These are phyloP conservation scores for Trichomycterus rosablanca DNA, from an alignment of 2,113 vertebrate genomes.

Conservation along the genomic window DNA sequence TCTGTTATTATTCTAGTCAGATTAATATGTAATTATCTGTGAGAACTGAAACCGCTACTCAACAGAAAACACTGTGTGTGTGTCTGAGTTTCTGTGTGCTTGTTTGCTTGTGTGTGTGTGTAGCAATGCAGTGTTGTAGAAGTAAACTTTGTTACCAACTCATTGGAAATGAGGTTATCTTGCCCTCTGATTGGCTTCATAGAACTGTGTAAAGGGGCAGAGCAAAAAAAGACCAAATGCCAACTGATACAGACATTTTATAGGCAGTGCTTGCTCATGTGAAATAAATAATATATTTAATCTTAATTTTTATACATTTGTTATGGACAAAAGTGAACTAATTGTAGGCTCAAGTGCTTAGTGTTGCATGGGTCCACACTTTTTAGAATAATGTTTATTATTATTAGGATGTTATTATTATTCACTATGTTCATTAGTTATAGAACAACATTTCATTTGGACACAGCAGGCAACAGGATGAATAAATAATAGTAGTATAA, in stretches of 20 bases:
- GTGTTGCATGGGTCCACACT: no score
- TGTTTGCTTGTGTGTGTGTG: not conserved
- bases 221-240: not conserved
- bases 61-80: constrained; percentile 33
- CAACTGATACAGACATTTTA: not conserved
- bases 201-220: constrained; percentile 19
- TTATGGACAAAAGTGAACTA: no score
- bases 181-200: constrained; percentile 15
- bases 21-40: not conserved
- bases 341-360: no score
- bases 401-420: no score
- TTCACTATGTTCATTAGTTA: no score
- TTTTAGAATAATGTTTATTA: no score
- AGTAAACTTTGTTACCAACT: constrained; percentile 33
- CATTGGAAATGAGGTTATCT: constrained; percentile 21
- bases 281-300: no score
- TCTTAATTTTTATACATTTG: no score
- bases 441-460: no score
- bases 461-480: no score
- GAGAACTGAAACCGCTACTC: constrained; percentile 39
- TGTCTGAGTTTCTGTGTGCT: constrained; percentile 27
- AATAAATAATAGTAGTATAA: no score
- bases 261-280: not conserved
- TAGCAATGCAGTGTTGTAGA: constrained; percentile 17
- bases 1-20: constrained; percentile 24